These are phyloP conservation scores for Aleiodes testaceus DNA, from an alignment of 2,888 invertebrate genomes.

Conservation along the genomic window DNA sequence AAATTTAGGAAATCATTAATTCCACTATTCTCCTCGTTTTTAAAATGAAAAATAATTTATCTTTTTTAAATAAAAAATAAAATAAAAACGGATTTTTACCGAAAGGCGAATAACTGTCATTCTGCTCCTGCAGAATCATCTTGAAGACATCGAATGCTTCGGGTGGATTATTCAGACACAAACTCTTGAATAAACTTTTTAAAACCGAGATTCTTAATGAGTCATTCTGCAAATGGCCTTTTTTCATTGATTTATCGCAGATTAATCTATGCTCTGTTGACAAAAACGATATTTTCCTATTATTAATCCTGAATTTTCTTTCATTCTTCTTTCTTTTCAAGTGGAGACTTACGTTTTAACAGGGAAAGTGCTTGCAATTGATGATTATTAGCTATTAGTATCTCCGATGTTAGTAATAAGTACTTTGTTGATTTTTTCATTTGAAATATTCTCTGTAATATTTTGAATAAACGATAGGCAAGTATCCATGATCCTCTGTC, in stretches of 20 bases:
- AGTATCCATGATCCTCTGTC: constrained; percentile 58
- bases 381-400: constrained; percentile 63
- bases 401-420: constrained; percentile 59
- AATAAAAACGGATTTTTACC: constrained; percentile 53
- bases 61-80: neutral
- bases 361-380: constrained; percentile 59
- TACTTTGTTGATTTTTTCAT: constrained; percentile 52
- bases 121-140: constrained; percentile 59
- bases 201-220: constrained; percentile 54
- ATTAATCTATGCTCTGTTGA: constrained; percentile 60
- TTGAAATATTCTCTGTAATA: constrained; percentile 49
- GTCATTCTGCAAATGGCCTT: constrained; percentile 51
- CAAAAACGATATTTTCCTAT: constrained; percentile 26
- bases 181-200: constrained; percentile 55
- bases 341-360: constrained; percentile 61
- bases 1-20: constrained; percentile 38
- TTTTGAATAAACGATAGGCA: constrained; percentile 58
- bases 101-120: constrained; percentile 57
- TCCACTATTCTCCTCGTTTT: neutral
- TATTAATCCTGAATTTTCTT: neutral
- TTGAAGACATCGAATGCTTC: constrained; percentile 58
- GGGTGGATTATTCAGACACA: constrained; percentile 53
- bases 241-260: constrained; percentile 56
- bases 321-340: constrained; percentile 22
- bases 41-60: neutral